phyloP scores from a whole-genome alignment of 2,888 invertebrate genomes.

The Chrysopilus asiliformis region DNA sequence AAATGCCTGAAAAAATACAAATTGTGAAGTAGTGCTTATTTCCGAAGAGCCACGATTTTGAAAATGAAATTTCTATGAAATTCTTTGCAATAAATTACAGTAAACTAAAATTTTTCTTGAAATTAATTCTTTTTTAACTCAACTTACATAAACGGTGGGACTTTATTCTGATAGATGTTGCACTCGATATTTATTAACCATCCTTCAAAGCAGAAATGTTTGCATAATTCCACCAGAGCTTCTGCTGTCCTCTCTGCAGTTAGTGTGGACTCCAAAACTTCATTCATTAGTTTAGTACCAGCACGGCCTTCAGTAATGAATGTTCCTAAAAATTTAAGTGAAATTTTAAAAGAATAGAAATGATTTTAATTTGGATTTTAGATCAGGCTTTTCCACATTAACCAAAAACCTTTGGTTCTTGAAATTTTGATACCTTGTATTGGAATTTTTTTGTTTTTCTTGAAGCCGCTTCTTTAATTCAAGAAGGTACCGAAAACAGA shows the following conservation, averaged over 20 bases:
- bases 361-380: too few species aligned
- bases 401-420: too few species aligned
- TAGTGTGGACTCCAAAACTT: slow-evolving; percentile 46
- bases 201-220: slow-evolving; percentile 77
- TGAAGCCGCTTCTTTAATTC: too few species aligned
- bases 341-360: too few species aligned
- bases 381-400: too few species aligned
- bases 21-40: too few species aligned
- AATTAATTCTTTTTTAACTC: neutral
- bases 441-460: slow-evolving; percentile 9
- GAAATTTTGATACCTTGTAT: too few species aligned
- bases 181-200: slow-evolving; percentile 97
- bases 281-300: slow-evolving; percentile 50
- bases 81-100: too few species aligned
- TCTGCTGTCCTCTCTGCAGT: slow-evolving; percentile 48
- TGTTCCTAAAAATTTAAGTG: too few species aligned
- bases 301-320: slow-evolving; percentile 75
- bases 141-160: slow-evolving; percentile 23
- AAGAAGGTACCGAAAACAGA: too few species aligned
- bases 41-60: too few species aligned
- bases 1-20: slow-evolving; percentile 27
- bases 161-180: slow-evolving; percentile 35
- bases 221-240: slow-evolving; percentile 56
- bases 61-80: too few species aligned
- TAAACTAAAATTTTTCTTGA: neutral